A percentile compares a stretch with the other conserved stretches of the same genome.
Evolutionary conservation across 2,797 vertebrate genomes (phyloP).

Genomic region (Melanotaenia boesemani): DNA sequence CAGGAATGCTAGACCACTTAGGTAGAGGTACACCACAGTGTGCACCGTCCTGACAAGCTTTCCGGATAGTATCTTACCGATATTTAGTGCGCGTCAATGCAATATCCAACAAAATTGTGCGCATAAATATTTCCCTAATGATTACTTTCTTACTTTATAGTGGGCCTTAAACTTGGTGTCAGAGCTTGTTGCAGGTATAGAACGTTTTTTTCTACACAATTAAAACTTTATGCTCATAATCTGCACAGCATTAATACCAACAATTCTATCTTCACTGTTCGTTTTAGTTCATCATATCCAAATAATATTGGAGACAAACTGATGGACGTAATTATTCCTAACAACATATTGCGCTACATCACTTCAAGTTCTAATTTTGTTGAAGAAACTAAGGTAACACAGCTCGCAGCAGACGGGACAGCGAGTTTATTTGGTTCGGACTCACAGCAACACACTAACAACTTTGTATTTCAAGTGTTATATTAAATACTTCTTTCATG

Average conservation of each 20-base stretch:
- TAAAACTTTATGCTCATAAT: not conserved
- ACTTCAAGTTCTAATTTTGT: not conserved
- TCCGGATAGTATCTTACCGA: constrained; percentile 56
- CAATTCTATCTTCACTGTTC: not conserved
- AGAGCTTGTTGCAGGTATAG: too few species aligned
- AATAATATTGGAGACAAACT: too few species aligned
- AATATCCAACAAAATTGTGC: not conserved
- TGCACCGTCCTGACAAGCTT: constrained; percentile 63
- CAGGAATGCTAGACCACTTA: constrained; percentile 86
- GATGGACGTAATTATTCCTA: not conserved
- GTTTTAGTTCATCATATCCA: too few species aligned
- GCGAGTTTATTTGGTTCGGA: constrained; percentile 27
- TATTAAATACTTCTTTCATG: constrained; percentile 18
- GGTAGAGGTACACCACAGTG: constrained; percentile 75
- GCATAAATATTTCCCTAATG: constrained; percentile 1
- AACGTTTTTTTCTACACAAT: not conserved
- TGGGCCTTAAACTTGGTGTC: too few species aligned
- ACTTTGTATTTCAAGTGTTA: constrained; percentile 20
- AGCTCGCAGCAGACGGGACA: not conserved
- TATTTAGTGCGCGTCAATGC: constrained; percentile 45
- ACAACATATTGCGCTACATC: not conserved
- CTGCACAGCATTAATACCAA: not conserved
- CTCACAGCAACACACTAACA: not conserved
- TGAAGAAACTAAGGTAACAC: not conserved
- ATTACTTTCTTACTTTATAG: not conserved